These are phyloP conservation scores for Trichechus manatus DNA, from an alignment of 2,113 vertebrate genomes.

Conservation along the genomic window DNA sequence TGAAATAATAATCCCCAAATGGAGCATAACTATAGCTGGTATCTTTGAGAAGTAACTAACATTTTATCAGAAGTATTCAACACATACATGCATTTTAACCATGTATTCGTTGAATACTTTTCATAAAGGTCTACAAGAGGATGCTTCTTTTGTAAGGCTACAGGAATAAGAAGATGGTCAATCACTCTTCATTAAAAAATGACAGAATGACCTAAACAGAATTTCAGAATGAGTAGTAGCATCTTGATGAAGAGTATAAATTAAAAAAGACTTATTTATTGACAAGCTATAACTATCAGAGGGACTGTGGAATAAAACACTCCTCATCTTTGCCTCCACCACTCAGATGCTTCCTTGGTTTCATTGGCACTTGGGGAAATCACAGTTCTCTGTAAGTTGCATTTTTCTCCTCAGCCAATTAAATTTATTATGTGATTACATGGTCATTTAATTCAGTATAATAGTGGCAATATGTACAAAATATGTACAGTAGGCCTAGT, in stretches of 20 bases:
- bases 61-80: constrained; percentile 15
- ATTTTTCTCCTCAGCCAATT: constrained; percentile 64
- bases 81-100: neutral
- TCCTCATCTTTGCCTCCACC: neutral
- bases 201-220: constrained; percentile 13
- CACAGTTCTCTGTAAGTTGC: constrained; percentile 50
- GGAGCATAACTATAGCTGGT: neutral
- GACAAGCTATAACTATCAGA: constrained; percentile 39
- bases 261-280: constrained; percentile 27
- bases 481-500: neutral
- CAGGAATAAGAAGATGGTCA: constrained; percentile 36
- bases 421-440: constrained; percentile 69
- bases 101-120: too few relatives aligned
- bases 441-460: constrained; percentile 59
- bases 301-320: constrained; percentile 58
- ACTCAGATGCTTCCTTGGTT: neutral
- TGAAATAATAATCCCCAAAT: constrained; percentile 54
- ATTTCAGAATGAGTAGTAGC: neutral
- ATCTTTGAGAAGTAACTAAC: neutral
- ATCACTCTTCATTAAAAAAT: neutral
- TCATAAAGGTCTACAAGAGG: neutral
- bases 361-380: constrained; percentile 69
- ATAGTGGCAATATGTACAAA: constrained; percentile 52
- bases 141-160: constrained; percentile 28
- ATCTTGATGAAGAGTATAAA: constrained; percentile 52